Evolutionary conservation across 2,888 invertebrate species (phyloP).

Genomic region (Eupithecia insigniata): DNA sequence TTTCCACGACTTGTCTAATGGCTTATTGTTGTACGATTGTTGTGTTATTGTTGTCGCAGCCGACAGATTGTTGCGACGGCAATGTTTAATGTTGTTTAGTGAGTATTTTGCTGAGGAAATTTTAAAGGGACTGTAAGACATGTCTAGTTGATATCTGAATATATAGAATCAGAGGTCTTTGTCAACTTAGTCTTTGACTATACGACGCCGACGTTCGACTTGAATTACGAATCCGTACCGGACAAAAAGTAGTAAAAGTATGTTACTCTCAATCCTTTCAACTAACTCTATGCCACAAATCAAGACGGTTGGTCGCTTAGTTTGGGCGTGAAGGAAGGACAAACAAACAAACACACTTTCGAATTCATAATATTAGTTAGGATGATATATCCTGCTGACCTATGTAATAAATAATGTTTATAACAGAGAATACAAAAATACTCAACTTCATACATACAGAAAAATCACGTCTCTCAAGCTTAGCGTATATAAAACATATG

Average conservation of each 20-base stretch:
- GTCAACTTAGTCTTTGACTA: neutral
- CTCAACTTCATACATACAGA: too few relatives aligned
- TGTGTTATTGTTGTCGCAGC: conserved; percentile 62
- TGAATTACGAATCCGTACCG: neutral
- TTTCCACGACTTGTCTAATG: conserved; percentile 81
- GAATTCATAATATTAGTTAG: too few relatives aligned
- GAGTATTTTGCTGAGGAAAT: conserved; percentile 40
- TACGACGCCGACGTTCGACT: neutral
- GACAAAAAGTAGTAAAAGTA: too few relatives aligned
- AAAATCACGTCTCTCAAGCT: too few relatives aligned
- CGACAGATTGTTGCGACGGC: conserved; percentile 56
- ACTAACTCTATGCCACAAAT: too few relatives aligned
- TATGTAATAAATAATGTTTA: neutral
- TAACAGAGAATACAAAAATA: neutral
- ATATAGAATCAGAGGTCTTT: neutral
- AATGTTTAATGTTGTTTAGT: conserved; percentile 11
- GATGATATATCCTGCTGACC: too few relatives aligned
- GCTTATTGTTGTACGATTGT: conserved; percentile 78
- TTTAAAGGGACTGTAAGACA: neutral
- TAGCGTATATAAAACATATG: too few relatives aligned
- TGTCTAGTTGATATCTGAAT: neutral
- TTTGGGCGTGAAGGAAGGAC: too few relatives aligned
- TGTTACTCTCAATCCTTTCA: too few relatives aligned
- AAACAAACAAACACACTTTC: too few relatives aligned
- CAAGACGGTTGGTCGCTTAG: too few relatives aligned